Conservation (phyloP, 2,888 invertebrate genomes). For the Scaptodrosophila latifasciaeformis region DNA sequence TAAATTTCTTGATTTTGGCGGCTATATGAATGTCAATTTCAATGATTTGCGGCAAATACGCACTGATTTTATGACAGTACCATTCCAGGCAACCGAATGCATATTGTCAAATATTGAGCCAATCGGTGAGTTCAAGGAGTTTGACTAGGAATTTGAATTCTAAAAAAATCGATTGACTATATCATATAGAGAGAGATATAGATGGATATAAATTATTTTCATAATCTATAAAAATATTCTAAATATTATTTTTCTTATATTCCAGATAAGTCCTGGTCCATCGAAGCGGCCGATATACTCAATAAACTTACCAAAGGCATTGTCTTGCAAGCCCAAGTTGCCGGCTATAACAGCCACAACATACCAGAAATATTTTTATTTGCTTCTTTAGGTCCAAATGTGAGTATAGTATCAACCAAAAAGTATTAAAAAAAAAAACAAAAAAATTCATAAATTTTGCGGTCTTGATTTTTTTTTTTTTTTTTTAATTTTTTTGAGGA, state of each 20-base stretch:
- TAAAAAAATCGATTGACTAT: too few species aligned
- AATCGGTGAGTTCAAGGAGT: conserved; percentile 81
- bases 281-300: conserved; percentile 86
- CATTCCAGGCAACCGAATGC: conserved; percentile 98
- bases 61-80: conserved; percentile 93
- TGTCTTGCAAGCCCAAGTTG: conserved; percentile 91
- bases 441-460: too few species aligned
- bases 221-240: too few species aligned
- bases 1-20: conserved; percentile 96
- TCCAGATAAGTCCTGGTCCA: conserved; percentile 81
- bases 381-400: conserved; percentile 83
- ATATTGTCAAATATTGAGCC: conserved; percentile 92
- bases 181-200: too few species aligned
- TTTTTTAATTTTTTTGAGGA: too few species aligned
- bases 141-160: too few species aligned
- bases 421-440: too few species aligned
- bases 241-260: conserved; percentile 3
- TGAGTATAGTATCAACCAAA: conserved; percentile 76
- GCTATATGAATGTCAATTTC: conserved; percentile 87
- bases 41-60: conserved; percentile 91
- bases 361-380: conserved; percentile 89
- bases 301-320: conserved; percentile 87
- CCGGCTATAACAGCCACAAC: conserved; percentile 85
- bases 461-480: too few species aligned
- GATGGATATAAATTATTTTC: too few species aligned